Conservation (phyloP, 2,113 vertebrate genomes). For the Cyphomyrus plagiostoma region DNA sequence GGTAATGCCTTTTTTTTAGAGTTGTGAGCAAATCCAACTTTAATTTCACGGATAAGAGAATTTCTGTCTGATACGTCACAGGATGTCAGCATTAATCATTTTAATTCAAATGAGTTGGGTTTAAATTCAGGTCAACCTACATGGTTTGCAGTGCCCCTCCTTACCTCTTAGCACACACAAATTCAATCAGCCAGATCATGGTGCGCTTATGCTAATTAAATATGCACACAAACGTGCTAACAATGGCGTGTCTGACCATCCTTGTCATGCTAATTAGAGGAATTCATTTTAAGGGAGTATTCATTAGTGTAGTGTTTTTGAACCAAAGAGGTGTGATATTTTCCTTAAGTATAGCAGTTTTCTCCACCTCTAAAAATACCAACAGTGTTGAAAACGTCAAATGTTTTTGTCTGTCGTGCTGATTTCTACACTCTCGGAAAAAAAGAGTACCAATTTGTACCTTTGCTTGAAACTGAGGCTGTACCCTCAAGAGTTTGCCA, state of each 20-base stretch:
- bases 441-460: background rate
- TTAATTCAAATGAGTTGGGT: background rate
- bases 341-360: background rate
- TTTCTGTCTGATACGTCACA: conserved; percentile 1
- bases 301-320: background rate
- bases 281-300: background rate
- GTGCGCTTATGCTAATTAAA: background rate
- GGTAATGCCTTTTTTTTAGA: background rate
- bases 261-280: conserved; percentile 1
- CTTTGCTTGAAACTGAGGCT: background rate
- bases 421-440: background rate
- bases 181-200: background rate
- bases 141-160: background rate
- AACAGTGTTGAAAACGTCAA: background rate
- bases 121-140: background rate
- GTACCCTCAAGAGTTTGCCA: background rate
- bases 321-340: background rate
- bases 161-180: background rate
- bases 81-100: background rate
- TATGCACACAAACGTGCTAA: background rate
- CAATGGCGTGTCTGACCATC: background rate
- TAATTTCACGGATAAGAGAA: conserved; percentile 12
- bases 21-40: conserved; percentile 7
- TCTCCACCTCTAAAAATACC: background rate
- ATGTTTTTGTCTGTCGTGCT: background rate